Base-by-base conservation (phyloP, 2,888 invertebrate species). In the Calameuta filiformis region DNA sequence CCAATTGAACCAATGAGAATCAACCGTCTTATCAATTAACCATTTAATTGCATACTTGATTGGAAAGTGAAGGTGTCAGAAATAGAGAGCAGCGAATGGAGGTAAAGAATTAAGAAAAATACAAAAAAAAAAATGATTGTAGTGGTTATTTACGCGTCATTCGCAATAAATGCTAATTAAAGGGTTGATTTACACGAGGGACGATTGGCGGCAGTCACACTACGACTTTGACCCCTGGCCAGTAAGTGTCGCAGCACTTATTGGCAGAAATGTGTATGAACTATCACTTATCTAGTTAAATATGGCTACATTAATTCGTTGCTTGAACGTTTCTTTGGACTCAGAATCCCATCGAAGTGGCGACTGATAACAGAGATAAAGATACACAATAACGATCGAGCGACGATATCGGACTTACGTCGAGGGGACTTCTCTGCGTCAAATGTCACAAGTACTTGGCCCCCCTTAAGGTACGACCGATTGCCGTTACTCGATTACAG, bases 241-340 rank as follows among this genome's bases (percentile, higher is more conserved):
- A 56, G 56, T 56, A 56, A 56, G 56, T 56, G 56, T 56, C 56
- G 56, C 56, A 56, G 56, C 23, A 56, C 56, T 56, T 4, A 56
- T 56, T 23, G 56, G 56, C 56, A 56, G 23, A 56, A 15, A 56
- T 56, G 15, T 6, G 9, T 56, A 56, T 56, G 9, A 56, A 23
- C 56, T 56, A 56, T 56, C 9, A 23, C 56, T 56, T 56, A 56
- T 56, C 23, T 23, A 56, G 56, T 56, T 56, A 56, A 56, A 78
- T 79, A 82, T 82, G 81, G 81, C 81, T 82, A 76, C 73, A 80
- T 68, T 79, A 79, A 80, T 79, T 81, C 81, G 81, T 82, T 80
- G 76, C 76, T 80, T 77, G 80, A 77, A 81, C 78, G 76, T 81
- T 82, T 82, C 82, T 83, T 83, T 82, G 83, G 83, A 81, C 80